Conservation (phyloP, 2,797 vertebrate species). For the Okamejei kenojei region DNA sequence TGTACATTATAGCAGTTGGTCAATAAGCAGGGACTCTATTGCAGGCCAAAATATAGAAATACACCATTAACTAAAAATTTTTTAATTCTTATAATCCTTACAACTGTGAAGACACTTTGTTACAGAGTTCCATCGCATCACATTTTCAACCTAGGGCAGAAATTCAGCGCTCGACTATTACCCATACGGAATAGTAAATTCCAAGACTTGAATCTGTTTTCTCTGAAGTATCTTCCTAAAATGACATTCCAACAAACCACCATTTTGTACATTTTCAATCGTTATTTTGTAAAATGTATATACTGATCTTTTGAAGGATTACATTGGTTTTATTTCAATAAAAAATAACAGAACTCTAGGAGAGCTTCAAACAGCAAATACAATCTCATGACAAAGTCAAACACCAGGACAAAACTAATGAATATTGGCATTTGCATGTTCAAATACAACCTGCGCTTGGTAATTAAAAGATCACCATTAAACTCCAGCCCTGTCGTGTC, state of each 20-base stretch:
- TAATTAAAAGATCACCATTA: conserved; percentile 36
- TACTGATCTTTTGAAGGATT: conserved; percentile 29
- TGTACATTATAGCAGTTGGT: conserved; percentile 29
- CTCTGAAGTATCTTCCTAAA: conserved; percentile 8
- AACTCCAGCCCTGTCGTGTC: conserved; percentile 9
- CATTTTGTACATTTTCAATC: conserved; percentile 19
- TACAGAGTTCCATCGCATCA: conserved; percentile 22
- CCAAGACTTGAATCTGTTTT: not conserved
- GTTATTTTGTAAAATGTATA: conserved; percentile 32
- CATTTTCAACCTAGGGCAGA: conserved; percentile 24
- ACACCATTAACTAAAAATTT: conserved; percentile 33
- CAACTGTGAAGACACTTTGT: conserved; percentile 27
- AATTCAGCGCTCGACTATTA: conserved; percentile 27
- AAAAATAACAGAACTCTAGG: conserved; percentile 35
- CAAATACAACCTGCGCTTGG: conserved; percentile 26
- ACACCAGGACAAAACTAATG: conserved; percentile 31
- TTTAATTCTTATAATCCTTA: conserved; percentile 31
- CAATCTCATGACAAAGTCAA: conserved; percentile 17
- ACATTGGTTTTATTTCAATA: not conserved
- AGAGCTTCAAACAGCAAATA: conserved; percentile 31
- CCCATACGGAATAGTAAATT: not conserved
- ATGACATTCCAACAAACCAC: not conserved
- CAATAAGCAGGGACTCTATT: not conserved
- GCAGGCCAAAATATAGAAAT: conserved; percentile 25
- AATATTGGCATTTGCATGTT: conserved; percentile 36